These are phyloP conservation scores for Eulemur rufifrons DNA, from an alignment of 2,113 vertebrate species.

Conservation along the genomic window DNA sequence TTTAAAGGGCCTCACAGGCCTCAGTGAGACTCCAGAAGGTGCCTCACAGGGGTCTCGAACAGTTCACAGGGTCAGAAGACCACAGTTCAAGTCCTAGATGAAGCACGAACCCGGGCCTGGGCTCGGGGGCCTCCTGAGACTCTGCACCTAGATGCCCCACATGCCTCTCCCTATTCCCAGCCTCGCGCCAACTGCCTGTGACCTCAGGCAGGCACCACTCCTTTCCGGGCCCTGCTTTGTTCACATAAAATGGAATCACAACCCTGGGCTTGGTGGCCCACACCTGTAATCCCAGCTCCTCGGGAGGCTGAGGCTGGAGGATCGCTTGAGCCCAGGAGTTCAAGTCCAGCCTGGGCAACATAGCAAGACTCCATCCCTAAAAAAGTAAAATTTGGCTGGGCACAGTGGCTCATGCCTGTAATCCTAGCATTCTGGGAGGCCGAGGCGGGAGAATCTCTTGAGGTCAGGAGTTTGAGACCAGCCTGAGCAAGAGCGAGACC, in stretches of 20 bases:
- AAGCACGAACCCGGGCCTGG: neutral
- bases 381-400: too few species aligned
- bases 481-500: too few species aligned
- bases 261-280: neutral
- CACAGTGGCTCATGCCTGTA: too few species aligned
- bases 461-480: too few species aligned
- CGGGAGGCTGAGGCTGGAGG: neutral
- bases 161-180: neutral
- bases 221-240: neutral
- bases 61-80: neutral
- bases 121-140: neutral
- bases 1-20: neutral
- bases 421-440: too few species aligned
- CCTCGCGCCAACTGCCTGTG: neutral
- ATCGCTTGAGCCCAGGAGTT: neutral
- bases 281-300: neutral
- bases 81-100: neutral
- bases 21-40: neutral
- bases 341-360: neutral
- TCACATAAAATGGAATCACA: neutral
- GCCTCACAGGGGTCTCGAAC: neutral
- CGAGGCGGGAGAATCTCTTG: too few species aligned
- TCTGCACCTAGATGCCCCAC: neutral
- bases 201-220: neutral
- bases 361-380: too few species aligned